A percentile compares a stretch with the other conserved stretches of the same genome.
Conservation (phyloP, 2,888 invertebrate species). For the Carcina quercana region DNA sequence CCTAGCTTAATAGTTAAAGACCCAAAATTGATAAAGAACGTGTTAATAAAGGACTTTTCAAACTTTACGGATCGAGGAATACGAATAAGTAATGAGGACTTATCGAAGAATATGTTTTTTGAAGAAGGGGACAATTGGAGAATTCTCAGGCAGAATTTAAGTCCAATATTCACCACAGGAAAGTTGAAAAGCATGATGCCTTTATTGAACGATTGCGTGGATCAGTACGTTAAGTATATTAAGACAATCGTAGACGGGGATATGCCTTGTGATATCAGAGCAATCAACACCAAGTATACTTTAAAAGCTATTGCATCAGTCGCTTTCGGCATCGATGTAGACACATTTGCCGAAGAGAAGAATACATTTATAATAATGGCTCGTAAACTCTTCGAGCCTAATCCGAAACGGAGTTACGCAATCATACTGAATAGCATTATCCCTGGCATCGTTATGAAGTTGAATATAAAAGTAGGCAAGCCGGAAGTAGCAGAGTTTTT, state of each 20-base stretch:
- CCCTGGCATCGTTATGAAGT: constrained; percentile 9
- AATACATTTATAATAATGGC: constrained; percentile 27
- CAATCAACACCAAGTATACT: constrained; percentile 30
- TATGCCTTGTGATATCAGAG: constrained; percentile 25
- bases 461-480: background rate
- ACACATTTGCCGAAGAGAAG: constrained; percentile 25
- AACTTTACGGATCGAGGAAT: constrained; percentile 28
- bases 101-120: constrained; percentile 28
- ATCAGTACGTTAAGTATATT: constrained; percentile 23
- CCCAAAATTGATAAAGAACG: constrained; percentile 26
- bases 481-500: constrained; percentile 14
- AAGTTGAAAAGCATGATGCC: constrained; percentile 35
- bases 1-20: constrained; percentile 27
- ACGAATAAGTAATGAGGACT: constrained; percentile 19
- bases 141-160: constrained; percentile 29
- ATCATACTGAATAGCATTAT: constrained; percentile 20
- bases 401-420: constrained; percentile 5
- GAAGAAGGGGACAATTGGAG: constrained; percentile 36
- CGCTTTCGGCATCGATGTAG: constrained; percentile 31
- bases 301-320: constrained; percentile 33
- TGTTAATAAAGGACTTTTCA: constrained; percentile 29
- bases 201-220: constrained; percentile 25
- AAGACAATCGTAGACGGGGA: constrained; percentile 17
- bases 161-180: constrained; percentile 31
- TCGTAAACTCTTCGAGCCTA: constrained; percentile 11